Evolutionary conservation across 2,888 invertebrate genomes (phyloP), one percentile per base, ranked within the genome.

Genomic region (Sisyra nigra): DNA sequence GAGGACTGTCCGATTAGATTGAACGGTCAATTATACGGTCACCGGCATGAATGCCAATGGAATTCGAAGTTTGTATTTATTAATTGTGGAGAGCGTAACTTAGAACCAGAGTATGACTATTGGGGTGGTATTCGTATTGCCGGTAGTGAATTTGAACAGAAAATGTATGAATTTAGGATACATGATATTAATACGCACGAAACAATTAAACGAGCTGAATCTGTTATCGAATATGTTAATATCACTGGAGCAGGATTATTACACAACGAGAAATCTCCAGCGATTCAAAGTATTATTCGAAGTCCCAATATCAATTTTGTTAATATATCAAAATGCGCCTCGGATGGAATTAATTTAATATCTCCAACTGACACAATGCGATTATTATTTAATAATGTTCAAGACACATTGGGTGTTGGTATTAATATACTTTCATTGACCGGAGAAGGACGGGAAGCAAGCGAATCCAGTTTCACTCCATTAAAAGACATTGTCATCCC

Each of bases 61-160:
- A 81, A 92, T 59, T 82, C 82, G 2, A 74, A 83, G 36, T 98
- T 88, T 56, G 88, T 97, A 1, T 98, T 94, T 56, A 77, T 98
- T 11, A 81, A 87, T 52, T 98, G 98, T 57, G 91, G 88, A 1
- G 65, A 68, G 44, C 67, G 76, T 53, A 81, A 80, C 56, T 61
- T 81, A 4, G 67, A 74, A 3, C 66, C 72, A 9, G 65, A 67
- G 13, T 67, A 73, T 44, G 76, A 83, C 39, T 89, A 91, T 56
- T 99, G 98, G 98, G 98, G 97, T 34, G 97, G 97, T 30, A 79
- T 98, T 48, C 71, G 96, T 47, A 93, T 96, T 58, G 81, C 92
- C 1, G 79, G 86, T 57, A 75, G 85, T 3, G 82, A 88, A 58
- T 92, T 91, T 58, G 93, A 96, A 59, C 84, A 87, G 59, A 78